Evolutionary conservation across 2,888 invertebrate genomes (phyloP).

Genomic region (Apeira syringaria): DNA sequence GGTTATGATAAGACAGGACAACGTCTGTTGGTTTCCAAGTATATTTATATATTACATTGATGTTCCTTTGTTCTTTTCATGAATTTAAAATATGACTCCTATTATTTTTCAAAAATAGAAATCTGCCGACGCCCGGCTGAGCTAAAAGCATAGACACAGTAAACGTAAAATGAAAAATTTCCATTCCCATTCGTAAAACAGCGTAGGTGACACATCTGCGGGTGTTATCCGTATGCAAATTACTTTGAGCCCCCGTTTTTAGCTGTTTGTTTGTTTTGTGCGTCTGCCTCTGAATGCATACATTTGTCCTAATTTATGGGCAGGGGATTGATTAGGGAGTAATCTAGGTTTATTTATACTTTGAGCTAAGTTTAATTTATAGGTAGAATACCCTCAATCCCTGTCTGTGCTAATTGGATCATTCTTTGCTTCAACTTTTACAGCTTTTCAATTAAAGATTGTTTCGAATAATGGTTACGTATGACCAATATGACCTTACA

Average conservation of each 20-base stretch:
- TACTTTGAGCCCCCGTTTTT: slow-evolving; percentile 67
- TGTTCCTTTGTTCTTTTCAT: no score
- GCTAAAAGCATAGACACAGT: not conserved
- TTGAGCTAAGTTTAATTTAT: slow-evolving; percentile 14
- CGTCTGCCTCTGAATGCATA: slow-evolving; percentile 51
- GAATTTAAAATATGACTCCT: no score
- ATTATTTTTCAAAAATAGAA: no score
- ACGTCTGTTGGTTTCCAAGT: no score
- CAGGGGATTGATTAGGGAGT: slow-evolving; percentile 38
- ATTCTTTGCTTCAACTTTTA: not conserved
- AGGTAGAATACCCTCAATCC: not conserved
- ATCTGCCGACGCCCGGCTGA: no score
- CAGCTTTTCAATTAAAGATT: no score
- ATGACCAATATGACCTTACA: no score
- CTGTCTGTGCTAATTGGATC: not conserved
- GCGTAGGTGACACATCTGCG: slow-evolving; percentile 58
- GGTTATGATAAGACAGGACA: no score
- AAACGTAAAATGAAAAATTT: slow-evolving; percentile 8
- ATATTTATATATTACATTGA: no score
- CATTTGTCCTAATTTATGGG: slow-evolving; percentile 41
- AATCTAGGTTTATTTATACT: slow-evolving; percentile 34
- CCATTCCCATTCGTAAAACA: slow-evolving; percentile 1
- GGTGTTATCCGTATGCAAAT: slow-evolving; percentile 78
- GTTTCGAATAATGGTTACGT: no score
- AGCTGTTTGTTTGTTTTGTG: slow-evolving; percentile 73